phyloP scores from a whole-genome alignment of 2,888 invertebrate genomes.

The Chesias legatella region DNA sequence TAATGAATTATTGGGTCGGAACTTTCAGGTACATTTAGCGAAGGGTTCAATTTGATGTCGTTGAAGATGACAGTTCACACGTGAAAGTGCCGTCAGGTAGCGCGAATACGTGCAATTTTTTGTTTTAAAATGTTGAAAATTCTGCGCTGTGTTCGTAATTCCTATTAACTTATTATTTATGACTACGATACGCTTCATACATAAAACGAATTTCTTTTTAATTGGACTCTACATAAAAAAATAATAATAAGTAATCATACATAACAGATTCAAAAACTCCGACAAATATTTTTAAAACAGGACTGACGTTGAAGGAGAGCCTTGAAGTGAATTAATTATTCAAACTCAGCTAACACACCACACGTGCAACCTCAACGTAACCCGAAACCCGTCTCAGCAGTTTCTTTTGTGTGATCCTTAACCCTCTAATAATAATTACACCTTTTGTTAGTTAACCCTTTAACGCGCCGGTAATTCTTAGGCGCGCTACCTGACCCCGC shows the following conservation, averaged over 20 bases:
- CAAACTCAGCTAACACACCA: slow-evolving; percentile 41
- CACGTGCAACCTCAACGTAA: slow-evolving; percentile 62
- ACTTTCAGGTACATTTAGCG: slow-evolving; percentile 78
- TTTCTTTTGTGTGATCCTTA: slow-evolving; percentile 60
- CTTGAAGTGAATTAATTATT: slow-evolving; percentile 34
- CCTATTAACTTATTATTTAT: too few relatives aligned
- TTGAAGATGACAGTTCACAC: slow-evolving; percentile 71
- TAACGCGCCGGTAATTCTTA: slow-evolving; percentile 72
- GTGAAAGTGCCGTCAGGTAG: slow-evolving; percentile 68
- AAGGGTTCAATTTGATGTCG: slow-evolving; percentile 68
- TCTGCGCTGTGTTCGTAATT: too few relatives aligned
- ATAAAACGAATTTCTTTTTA: too few relatives aligned
- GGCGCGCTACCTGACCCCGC: slow-evolving; percentile 74
- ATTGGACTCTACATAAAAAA: too few relatives aligned
- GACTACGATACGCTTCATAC: too few relatives aligned
- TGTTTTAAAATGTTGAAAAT: too few relatives aligned
- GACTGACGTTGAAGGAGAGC: slow-evolving; percentile 19
- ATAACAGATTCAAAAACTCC: slow-evolving; percentile 1
- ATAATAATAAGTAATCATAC: too few relatives aligned
- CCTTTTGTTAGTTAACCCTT: slow-evolving; percentile 76
- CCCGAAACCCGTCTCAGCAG: slow-evolving; percentile 54
- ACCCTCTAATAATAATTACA: slow-evolving; percentile 73
- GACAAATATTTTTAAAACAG: slow-evolving; percentile 6
- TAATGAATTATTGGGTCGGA: slow-evolving; percentile 80
- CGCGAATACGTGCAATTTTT: slow-evolving; percentile 11